Evolutionary conservation across 1,140 invertebrate genomes (phyloP).

Genomic region (Hypothenemus hampei): DNA sequence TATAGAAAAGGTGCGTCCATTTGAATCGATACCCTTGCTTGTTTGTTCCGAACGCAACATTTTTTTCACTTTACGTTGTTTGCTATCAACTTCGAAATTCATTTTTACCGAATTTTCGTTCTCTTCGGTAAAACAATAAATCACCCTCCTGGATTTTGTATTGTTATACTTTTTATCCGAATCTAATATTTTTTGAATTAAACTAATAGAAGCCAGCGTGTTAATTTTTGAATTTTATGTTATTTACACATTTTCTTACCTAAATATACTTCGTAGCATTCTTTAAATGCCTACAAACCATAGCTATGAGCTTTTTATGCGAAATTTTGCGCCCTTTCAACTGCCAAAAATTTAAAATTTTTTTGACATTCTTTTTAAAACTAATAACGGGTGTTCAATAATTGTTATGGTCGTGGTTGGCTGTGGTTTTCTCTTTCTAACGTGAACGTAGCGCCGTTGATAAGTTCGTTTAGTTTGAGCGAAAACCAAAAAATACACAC

Average conservation of each 20-base stretch:
- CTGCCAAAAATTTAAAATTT: too few species aligned
- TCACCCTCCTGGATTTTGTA: slow-evolving; percentile 29
- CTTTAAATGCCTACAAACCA: too few species aligned
- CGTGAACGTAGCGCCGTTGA: too few species aligned
- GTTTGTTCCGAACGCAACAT: slow-evolving; percentile 5
- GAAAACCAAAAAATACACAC: too few species aligned
- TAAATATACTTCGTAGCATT: slow-evolving; percentile 1
- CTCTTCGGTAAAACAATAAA: slow-evolving; percentile 24
- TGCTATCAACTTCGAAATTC: slow-evolving; percentile 25
- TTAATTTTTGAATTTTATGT: neutral
- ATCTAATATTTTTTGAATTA: slow-evolving; percentile 30
- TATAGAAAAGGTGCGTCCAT: slow-evolving; percentile 19
- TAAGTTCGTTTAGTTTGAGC: too few species aligned
- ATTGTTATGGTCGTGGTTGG: too few species aligned
- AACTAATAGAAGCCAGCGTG: slow-evolving; percentile 5
- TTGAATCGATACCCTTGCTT: neutral
- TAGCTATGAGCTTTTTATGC: too few species aligned
- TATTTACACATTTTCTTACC: neutral
- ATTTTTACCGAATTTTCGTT: slow-evolving; percentile 19
- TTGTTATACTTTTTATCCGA: slow-evolving; percentile 31
- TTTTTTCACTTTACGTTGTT: slow-evolving; percentile 13
- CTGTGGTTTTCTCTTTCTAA: too few species aligned
- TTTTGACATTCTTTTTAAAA: too few species aligned
- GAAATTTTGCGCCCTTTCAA: too few species aligned
- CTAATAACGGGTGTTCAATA: too few species aligned